Evolutionary conservation across 1,140 invertebrate species (phyloP).

Genomic region (Diorhabda sublineata): DNA sequence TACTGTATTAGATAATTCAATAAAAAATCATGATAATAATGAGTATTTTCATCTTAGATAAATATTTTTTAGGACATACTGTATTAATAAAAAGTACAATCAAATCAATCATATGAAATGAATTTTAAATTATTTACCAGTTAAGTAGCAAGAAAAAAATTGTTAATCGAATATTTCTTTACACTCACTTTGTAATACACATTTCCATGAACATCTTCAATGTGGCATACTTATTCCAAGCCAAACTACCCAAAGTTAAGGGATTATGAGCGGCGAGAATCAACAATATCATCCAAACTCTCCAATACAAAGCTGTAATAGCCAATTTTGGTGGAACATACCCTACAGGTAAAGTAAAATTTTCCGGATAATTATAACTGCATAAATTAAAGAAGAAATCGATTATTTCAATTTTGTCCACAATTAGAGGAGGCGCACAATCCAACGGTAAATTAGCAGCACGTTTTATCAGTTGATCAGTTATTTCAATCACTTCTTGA

Average conservation of each 20-base stretch:
- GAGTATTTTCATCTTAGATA: too few species aligned
- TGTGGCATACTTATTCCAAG: slow-evolving; percentile 90
- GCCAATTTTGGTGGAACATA: slow-evolving; percentile 85
- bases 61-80: too few species aligned
- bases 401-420: slow-evolving; percentile 81
- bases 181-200: slow-evolving; percentile 86
- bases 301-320: slow-evolving; percentile 91
- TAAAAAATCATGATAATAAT: too few species aligned
- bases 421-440: slow-evolving; percentile 61
- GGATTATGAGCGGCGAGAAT: slow-evolving; percentile 92
- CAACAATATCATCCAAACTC: slow-evolving; percentile 85
- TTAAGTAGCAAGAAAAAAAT: too few species aligned
- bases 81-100: too few species aligned
- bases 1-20: too few species aligned
- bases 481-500: slow-evolving; percentile 79
- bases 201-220: slow-evolving; percentile 91
- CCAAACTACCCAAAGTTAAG: slow-evolving; percentile 74
- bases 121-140: too few species aligned
- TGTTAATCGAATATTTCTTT: slow-evolving; percentile 8
- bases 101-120: too few species aligned
- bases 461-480: slow-evolving; percentile 78
- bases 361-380: slow-evolving; percentile 89
- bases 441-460: slow-evolving; percentile 71
- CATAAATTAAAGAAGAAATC: slow-evolving; percentile 87
- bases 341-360: slow-evolving; percentile 79